A percentile compares a stretch with the other conserved stretches of the same genome.
Evolutionary conservation across 2,888 invertebrate genomes (phyloP).

Genomic region (Tinea trinotella): DNA sequence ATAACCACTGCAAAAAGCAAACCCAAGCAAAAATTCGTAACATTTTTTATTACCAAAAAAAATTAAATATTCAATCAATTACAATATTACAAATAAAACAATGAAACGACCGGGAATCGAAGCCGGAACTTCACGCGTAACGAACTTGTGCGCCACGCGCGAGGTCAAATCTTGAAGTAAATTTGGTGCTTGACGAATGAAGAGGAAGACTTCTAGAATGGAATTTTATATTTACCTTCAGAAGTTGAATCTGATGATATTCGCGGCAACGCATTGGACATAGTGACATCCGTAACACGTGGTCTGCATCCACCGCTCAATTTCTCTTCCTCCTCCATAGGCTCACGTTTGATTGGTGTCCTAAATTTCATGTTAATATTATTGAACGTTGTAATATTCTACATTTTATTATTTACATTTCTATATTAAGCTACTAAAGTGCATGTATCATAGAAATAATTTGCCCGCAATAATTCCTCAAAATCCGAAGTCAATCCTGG

Average conservation of each 20-base stretch:
- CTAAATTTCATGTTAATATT: conserved; percentile 27
- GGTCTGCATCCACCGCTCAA: conserved; percentile 25
- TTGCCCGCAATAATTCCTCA: too few species aligned
- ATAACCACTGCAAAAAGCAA: too few species aligned
- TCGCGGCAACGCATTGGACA: conserved; percentile 35
- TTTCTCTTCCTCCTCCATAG: conserved; percentile 26
- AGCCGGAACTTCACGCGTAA: too few species aligned
- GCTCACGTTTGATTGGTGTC: conserved; percentile 60
- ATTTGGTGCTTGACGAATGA: neutral
- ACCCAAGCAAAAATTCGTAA: too few species aligned
- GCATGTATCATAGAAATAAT: neutral
- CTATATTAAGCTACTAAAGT: too few species aligned
- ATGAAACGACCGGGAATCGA: too few species aligned
- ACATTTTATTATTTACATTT: too few species aligned
- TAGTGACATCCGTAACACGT: conserved; percentile 49
- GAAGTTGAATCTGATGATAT: neutral
- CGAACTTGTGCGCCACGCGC: too few species aligned
- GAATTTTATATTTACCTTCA: conserved; percentile 1
- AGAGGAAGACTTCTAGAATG: neutral
- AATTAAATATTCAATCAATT: too few species aligned
- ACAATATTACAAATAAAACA: too few species aligned
- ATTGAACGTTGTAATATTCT: neutral
- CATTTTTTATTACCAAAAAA: too few species aligned
- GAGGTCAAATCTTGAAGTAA: neutral
- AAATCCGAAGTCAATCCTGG: too few species aligned